Evolutionary conservation across 1,140 invertebrate species (phyloP).

Genomic region (Glossosoma conforme): DNA sequence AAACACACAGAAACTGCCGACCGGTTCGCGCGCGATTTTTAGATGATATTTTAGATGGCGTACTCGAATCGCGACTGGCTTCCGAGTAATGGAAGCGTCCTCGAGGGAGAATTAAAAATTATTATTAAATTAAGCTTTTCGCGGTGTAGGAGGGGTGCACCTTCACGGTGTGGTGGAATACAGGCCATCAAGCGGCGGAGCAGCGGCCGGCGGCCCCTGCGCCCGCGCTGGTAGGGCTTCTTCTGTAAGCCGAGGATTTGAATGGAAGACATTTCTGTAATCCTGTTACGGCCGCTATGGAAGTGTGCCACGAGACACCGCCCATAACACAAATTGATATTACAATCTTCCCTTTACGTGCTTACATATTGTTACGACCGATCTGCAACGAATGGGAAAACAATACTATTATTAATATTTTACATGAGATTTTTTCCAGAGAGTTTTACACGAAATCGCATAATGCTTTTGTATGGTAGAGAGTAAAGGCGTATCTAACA

Average conservation of each 20-base stretch:
- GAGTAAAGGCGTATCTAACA: no score
- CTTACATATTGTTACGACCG: no score
- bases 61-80: slow-evolving; percentile 37
- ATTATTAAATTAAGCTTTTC: slow-evolving; percentile 52
- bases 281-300: slow-evolving; percentile 23
- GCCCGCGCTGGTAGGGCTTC: slow-evolving; percentile 16
- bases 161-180: not conserved
- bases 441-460: no score
- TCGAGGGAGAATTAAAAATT: slow-evolving; percentile 31
- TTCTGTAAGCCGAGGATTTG: slow-evolving; percentile 26
- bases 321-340: no score
- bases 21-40: no score
- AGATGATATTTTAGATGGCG: no score
- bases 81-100: slow-evolving; percentile 6
- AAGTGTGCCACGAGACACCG: slow-evolving; percentile 15
- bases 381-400: no score
- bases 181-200: not conserved
- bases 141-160: slow-evolving; percentile 19
- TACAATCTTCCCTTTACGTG: no score
- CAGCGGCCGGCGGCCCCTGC: not conserved
- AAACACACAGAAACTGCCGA: slow-evolving; percentile 26
- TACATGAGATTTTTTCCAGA: no score
- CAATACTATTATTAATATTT: no score
- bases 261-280: slow-evolving; percentile 26
- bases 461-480: no score